A percentile compares a stretch with the other conserved stretches of the same genome.
Conservation (phyloP, 1,140 invertebrate genomes). For the Procambarus clarkii region DNA sequence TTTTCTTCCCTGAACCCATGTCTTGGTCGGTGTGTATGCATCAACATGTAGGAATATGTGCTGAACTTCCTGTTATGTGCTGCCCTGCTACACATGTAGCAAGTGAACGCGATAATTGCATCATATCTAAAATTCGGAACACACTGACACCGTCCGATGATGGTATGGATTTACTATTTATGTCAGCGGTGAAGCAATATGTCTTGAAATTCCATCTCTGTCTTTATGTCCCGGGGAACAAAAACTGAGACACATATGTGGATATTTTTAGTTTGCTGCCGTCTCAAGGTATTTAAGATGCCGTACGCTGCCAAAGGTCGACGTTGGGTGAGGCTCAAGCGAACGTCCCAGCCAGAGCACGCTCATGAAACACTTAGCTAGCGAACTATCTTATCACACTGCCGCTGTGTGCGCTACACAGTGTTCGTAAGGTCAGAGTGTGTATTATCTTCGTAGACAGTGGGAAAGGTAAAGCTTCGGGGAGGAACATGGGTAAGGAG, state of each 20-base stretch:
- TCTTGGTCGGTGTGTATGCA: too few species aligned
- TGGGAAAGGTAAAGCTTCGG: neutral
- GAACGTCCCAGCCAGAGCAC: conserved; percentile 15
- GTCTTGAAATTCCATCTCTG: neutral
- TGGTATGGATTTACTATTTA: neutral
- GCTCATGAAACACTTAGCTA: neutral
- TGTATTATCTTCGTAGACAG: neutral
- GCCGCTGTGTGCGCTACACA: too few species aligned
- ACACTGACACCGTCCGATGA: neutral
- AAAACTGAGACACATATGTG: conserved; percentile 41
- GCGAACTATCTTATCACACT: neutral
- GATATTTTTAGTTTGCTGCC: conserved; percentile 36
- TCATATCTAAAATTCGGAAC: neutral
- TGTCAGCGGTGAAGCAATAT: neutral
- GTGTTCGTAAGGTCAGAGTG: too few species aligned
- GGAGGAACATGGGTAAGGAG: neutral
- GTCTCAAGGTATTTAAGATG: conserved; percentile 28
- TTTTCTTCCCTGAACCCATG: too few species aligned
- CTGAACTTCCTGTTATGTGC: too few species aligned
- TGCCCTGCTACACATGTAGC: too few species aligned
- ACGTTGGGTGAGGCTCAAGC: neutral
- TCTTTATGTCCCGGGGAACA: neutral
- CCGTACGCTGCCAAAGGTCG: conserved; percentile 40
- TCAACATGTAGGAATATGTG: too few species aligned
- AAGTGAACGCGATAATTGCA: too few species aligned